These are phyloP conservation scores for Rhingia campestris DNA, from an alignment of 2,888 invertebrate genomes.

Conservation along the genomic window DNA sequence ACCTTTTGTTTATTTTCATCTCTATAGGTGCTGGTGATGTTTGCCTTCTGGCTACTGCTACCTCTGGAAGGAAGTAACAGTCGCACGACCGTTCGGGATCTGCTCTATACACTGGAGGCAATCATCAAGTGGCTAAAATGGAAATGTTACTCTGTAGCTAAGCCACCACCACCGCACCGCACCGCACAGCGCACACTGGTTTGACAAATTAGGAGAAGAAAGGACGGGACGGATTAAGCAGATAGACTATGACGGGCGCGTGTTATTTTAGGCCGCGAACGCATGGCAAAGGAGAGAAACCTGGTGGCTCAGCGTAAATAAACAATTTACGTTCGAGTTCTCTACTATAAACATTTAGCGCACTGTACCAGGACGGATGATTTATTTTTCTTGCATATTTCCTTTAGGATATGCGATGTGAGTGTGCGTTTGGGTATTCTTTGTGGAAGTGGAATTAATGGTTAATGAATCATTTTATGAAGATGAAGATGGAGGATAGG, in stretches of 20 bases:
- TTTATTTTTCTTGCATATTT: slow-evolving; percentile 72
- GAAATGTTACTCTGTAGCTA: slow-evolving; percentile 44
- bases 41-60: slow-evolving; percentile 48
- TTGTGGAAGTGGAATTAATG: slow-evolving; percentile 51
- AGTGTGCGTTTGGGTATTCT: slow-evolving; percentile 27
- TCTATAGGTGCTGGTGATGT: slow-evolving; percentile 62
- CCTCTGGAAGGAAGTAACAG: slow-evolving; percentile 42
- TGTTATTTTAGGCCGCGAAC: slow-evolving; percentile 68
- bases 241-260: slow-evolving; percentile 46
- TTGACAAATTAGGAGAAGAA: slow-evolving; percentile 73
- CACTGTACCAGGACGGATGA: slow-evolving; percentile 42
- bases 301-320: slow-evolving; percentile 66
- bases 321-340: slow-evolving; percentile 57
- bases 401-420: slow-evolving; percentile 20
- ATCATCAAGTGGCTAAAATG: slow-evolving; percentile 72
- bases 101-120: slow-evolving; percentile 14
- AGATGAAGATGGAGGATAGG: slow-evolving; percentile 28
- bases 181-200: not conserved
- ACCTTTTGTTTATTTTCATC: slow-evolving; percentile 69
- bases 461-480: slow-evolving; percentile 66
- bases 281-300: slow-evolving; percentile 37
- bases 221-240: slow-evolving; percentile 61
- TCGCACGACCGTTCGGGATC: not conserved
- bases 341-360: slow-evolving; percentile 52
- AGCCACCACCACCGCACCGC: too few relatives aligned